Conservation (phyloP, 1,140 invertebrate species). For the Neelides sp. region DNA sequence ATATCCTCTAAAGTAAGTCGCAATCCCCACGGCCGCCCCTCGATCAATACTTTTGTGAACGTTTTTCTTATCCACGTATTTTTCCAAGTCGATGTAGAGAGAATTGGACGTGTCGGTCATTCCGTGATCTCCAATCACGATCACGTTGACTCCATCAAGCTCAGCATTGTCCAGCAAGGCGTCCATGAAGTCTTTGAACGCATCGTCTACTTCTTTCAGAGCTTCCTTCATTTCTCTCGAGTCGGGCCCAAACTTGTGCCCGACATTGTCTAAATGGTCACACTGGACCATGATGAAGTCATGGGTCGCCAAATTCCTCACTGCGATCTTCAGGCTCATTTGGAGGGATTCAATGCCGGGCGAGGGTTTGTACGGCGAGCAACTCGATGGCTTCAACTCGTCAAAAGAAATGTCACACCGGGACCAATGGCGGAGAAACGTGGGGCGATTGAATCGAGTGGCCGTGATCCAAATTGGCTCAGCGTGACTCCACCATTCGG, state of each 20-base stretch:
- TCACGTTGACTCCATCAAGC: conserved; percentile 36
- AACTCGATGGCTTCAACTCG: conserved; percentile 34
- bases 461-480: conserved; percentile 38
- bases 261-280: conserved; percentile 33
- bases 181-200: conserved; percentile 32
- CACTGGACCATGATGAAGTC: conserved; percentile 32
- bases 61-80: conserved; percentile 30
- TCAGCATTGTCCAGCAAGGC: conserved; percentile 27
- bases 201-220: conserved; percentile 33
- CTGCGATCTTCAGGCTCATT: conserved; percentile 14
- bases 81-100: conserved; percentile 32
- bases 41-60: conserved; percentile 33
- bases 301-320: conserved; percentile 20
- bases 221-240: conserved; percentile 31
- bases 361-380: conserved; percentile 17
- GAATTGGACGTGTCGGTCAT: conserved; percentile 33
- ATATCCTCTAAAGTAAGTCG: conserved; percentile 28
- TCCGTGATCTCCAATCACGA: conserved; percentile 40
- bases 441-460: conserved; percentile 33
- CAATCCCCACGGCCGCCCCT: conserved; percentile 34
- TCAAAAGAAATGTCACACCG: conserved; percentile 38
- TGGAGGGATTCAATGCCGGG: conserved; percentile 10
- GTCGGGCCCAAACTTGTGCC: conserved; percentile 35
- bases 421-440: conserved; percentile 37
- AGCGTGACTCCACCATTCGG: conserved; percentile 36